Conservation (phyloP, 2,888 invertebrate species). For the Sarcophaga caerulescens region DNA sequence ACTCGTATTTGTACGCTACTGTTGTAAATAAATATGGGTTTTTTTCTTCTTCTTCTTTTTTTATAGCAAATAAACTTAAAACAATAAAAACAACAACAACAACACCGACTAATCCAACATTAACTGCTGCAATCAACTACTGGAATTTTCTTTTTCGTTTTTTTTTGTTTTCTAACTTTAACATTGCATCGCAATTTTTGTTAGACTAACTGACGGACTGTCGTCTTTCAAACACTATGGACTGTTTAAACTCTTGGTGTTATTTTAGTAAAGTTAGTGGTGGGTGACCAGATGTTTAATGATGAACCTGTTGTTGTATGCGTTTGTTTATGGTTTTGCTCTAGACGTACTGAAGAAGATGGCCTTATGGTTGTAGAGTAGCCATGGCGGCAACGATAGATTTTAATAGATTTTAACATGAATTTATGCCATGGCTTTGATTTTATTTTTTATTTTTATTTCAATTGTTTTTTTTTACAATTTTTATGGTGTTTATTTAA, state of each 20-base stretch:
- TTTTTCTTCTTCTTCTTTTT: neutral
- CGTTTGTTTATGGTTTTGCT: neutral
- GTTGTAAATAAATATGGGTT: constrained; percentile 35
- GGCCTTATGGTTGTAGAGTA: too few species aligned
- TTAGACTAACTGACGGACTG: neutral
- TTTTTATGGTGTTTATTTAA: neutral
- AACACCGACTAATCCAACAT: constrained; percentile 25
- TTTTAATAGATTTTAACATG: too few species aligned
- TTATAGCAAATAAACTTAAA: neutral
- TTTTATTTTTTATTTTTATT: too few species aligned
- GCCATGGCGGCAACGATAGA: too few species aligned
- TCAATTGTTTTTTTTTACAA: too few species aligned
- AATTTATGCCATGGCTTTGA: too few species aligned
- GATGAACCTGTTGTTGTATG: too few species aligned
- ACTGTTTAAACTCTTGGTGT: neutral
- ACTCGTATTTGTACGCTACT: constrained; percentile 41
- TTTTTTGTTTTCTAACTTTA: too few species aligned
- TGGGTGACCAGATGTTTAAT: neutral
- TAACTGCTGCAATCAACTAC: constrained; percentile 29
- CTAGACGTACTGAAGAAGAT: neutral
- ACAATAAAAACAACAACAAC: constrained; percentile 7
- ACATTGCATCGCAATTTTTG: too few species aligned
- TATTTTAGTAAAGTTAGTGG: neutral
- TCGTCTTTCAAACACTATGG: neutral
- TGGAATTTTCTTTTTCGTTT: constrained; percentile 20